Percentiles rank a stretch among this genome's conserved stretches.
phyloP scores from a whole-genome alignment of 2,888 invertebrate genomes.

The Sarcophaga carnaria region DNA sequence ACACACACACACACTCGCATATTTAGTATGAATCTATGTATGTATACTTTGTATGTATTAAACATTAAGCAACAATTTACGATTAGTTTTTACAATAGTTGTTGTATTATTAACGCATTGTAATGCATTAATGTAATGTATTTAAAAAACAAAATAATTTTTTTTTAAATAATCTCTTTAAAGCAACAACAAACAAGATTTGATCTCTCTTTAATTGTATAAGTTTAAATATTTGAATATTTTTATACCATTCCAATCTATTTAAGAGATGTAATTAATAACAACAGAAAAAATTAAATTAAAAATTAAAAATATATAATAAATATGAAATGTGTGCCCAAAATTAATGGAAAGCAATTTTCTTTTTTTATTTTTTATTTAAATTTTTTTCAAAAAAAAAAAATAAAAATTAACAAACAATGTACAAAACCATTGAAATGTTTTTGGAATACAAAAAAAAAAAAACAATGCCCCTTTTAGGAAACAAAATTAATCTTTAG shows the following conservation, averaged over 20 bases:
- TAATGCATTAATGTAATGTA: too few relatives aligned
- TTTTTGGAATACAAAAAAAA: slow-evolving; percentile 69
- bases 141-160: too few relatives aligned
- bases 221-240: too few relatives aligned
- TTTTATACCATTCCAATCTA: too few relatives aligned
- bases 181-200: not conserved
- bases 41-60: not conserved
- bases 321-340: slow-evolving; percentile 75
- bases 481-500: slow-evolving; percentile 78
- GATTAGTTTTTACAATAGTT: too few relatives aligned
- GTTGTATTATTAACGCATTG: too few relatives aligned
- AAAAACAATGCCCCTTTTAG: slow-evolving; percentile 58
- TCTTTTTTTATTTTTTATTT: slow-evolving; percentile 54
- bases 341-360: slow-evolving; percentile 52
- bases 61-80: not conserved
- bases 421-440: slow-evolving; percentile 66
- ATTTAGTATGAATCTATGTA: too few relatives aligned
- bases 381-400: slow-evolving; percentile 66
- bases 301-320: slow-evolving; percentile 39
- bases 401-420: slow-evolving; percentile 55
- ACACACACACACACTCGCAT: too few relatives aligned
- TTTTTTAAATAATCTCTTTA: not conserved
- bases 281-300: not conserved
- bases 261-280: slow-evolving; percentile 35
- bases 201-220: too few relatives aligned